These are phyloP conservation scores for Ferrisia virgata DNA, from an alignment of 2,888 invertebrate genomes.

Conservation along the genomic window DNA sequence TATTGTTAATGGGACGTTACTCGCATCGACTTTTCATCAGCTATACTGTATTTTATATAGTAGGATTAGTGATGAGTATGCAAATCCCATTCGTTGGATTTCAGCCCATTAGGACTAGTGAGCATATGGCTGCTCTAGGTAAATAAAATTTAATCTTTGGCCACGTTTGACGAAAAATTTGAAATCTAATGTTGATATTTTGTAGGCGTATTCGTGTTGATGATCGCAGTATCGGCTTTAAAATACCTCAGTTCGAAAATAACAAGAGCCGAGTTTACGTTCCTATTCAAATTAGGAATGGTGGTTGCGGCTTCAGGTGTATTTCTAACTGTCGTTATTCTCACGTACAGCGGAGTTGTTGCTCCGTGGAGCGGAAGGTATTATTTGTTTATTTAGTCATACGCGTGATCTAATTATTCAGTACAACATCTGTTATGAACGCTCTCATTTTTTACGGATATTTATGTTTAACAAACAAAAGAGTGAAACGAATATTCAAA, in stretches of 20 bases:
- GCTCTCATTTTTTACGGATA: not conserved
- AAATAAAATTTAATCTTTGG: not conserved
- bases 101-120: conserved; percentile 97
- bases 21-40: conserved; percentile 89
- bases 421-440: not conserved
- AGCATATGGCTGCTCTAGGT: conserved; percentile 98
- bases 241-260: conserved; percentile 84
- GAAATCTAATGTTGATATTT: conserved; percentile 48
- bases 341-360: conserved; percentile 92
- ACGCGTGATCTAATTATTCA: not conserved
- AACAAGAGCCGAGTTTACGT: conserved; percentile 85
- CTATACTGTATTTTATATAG: conserved; percentile 94
- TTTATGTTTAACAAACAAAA: not conserved
- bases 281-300: conserved; percentile 76
- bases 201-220: conserved; percentile 87
- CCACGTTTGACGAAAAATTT: not conserved
- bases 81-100: conserved; percentile 95
- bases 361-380: conserved; percentile 91
- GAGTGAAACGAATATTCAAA: not conserved
- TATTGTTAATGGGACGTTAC: conserved; percentile 92
- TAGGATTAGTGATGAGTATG: conserved; percentile 94
- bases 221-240: conserved; percentile 82
- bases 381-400: not conserved
- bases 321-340: conserved; percentile 75
- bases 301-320: conserved; percentile 73